Base-by-base conservation (phyloP, 1,140 invertebrate genomes). In the Cephus cinctus region DNA sequence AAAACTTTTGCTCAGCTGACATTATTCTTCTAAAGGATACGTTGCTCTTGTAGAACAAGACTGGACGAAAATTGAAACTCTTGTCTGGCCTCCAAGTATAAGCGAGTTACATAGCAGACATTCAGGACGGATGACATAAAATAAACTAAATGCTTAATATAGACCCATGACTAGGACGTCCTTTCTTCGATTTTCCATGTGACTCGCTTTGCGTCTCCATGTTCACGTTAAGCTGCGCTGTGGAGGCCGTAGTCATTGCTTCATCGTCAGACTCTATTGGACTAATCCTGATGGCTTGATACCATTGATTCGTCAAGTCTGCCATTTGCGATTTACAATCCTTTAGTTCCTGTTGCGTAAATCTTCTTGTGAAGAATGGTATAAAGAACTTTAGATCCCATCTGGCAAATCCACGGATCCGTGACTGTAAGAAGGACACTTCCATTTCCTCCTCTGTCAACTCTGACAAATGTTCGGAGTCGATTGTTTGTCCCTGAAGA, bases 311-410 rank as follows among this genome's bases (percentile, higher is more conserved):
- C 1, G 94, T 96, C 35, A 98, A 77, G 76, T 94, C 90, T 4
- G 90, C 92, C 93, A 98, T 97, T 78, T 96, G 93, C 36, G 88
- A 93, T 67, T 94, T 92, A 63, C 94, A 96, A 72, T 96, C 94
- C 66, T 92, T 92, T 35, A 98, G 72, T 78, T 98, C 94, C 84
- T 96, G 79, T 72, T 96, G 92, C 16, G 94, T 97, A 63, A 98
- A 96, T 52, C 93, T 80, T 50, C 94, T 80, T 1, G 94, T 97
- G 68, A 98, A 97, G 70, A 97, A 96, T 4, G 95, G 95, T 54
- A 91, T 93, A 43, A 98, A 86, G 77, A 96, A 97, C 67, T 94
- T 94, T 38, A 92, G 80, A 76, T 98, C 94, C 64, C 93, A 84
- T 53, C 88, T 86, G 1, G 92, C 88, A 74, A 98, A 98, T 18